Conservation (phyloP, 2,797 vertebrate genomes). For the Poecile montanus region DNA sequence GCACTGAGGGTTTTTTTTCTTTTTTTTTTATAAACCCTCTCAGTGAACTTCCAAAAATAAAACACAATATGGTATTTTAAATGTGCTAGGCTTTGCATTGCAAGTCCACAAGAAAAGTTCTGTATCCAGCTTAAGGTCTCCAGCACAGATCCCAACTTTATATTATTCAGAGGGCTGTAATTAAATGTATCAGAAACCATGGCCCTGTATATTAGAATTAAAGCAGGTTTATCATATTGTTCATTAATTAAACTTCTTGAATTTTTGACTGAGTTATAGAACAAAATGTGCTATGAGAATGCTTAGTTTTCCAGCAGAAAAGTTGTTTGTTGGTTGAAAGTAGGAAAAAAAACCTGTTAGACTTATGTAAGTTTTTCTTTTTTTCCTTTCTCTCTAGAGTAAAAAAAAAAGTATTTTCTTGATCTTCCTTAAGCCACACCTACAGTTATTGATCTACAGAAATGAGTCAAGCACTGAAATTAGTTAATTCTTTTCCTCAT, state of each 20-base stretch:
- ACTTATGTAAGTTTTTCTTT: neutral
- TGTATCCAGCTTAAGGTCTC: neutral
- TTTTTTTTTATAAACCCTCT: neutral
- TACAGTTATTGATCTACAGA: neutral
- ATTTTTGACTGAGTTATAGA: neutral
- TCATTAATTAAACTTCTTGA: neutral
- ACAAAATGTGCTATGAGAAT: neutral
- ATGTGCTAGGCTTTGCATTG: neutral
- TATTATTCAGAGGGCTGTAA: neutral
- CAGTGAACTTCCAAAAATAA: neutral
- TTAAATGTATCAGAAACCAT: neutral
- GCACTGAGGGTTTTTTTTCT: neutral
- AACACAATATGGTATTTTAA: neutral
- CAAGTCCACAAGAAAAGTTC: neutral
- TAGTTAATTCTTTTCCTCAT: neutral
- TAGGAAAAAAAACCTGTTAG: neutral
- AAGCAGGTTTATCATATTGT: neutral
- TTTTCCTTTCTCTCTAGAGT: neutral
- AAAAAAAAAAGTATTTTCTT: neutral
- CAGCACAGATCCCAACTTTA: neutral
- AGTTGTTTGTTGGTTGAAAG: neutral
- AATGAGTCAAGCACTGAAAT: neutral
- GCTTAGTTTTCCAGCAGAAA: neutral
- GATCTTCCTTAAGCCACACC: neutral
- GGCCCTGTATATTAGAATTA: neutral